Base-by-base conservation (phyloP, 1,140 invertebrate species). In the Bombus soroeensis region DNA sequence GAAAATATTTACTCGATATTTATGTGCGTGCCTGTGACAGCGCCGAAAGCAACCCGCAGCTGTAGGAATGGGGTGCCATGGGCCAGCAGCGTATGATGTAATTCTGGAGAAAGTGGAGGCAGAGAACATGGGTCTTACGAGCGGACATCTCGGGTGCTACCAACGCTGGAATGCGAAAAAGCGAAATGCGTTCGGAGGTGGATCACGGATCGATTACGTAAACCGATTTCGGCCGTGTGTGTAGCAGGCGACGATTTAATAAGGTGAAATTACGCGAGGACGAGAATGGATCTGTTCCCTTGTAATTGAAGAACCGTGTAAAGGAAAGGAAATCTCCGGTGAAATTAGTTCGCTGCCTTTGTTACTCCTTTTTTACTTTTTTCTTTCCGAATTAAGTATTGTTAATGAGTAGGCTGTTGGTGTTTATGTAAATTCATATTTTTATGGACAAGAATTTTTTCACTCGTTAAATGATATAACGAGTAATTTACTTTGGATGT, bases 101-200 rank as follows among this genome's bases (percentile, higher is more conserved):
- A 92, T 89, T 81, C 47, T 83, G 84, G 90, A 89, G 91, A 92
- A 89, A 92, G 88, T 70, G 68, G 68, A 75, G 66, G 25, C 78
- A 64, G 28, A 25, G 43, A 73, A 73, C 68, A 64, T 72, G 89
- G 70, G 64, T 57, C 73, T 73, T 66, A 66, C 32, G 32, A 32
- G 83, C 73, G 62, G 73, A 41, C 79, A 39, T 59, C 47, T 53
- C 43, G 57, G 68, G 43, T 53, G 71, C 84, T 64, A 83, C 71
- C 59, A 57, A 68, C n/a, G n/a, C 28, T 66, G 64, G 41, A 53
- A 59, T 81, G 85, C 80, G 70, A 75, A 59, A 66, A 81, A 64
- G 43, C 84, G 79, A 75, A 74, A 73, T 81, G 57, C 62, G 78
- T 81, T 75, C 70, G 79, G 53, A 84, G 83, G 83, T 85, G 83